Percentiles rank a stretch among this genome's conserved stretches.
These are phyloP conservation scores for Rhagonycha fulva DNA, from an alignment of 2,888 invertebrate genomes.

Conservation along the genomic window DNA sequence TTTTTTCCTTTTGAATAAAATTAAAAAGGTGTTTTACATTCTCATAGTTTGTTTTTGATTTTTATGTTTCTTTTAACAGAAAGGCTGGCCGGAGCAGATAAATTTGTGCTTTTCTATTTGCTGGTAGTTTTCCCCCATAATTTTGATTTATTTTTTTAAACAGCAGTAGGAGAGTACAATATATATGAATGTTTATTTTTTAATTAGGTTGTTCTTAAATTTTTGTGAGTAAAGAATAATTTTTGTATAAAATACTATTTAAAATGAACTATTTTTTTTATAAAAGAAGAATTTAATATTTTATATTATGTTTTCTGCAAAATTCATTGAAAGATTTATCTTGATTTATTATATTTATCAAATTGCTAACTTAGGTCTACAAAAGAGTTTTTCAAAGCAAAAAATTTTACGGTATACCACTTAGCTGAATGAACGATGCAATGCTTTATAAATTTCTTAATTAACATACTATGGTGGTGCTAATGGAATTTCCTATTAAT, in stretches of 20 bases:
- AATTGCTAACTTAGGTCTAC: background rate
- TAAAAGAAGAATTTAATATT: background rate
- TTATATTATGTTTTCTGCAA: background rate
- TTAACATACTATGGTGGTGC: constrained; percentile 4
- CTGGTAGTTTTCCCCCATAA: no score
- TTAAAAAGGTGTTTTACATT: no score
- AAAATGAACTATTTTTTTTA: background rate
- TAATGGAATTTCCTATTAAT: constrained; percentile 28
- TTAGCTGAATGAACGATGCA: background rate
- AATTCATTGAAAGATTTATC: background rate
- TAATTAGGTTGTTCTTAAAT: background rate
- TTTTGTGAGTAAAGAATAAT: no score
- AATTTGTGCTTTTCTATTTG: no score
- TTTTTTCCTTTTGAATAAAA: no score
- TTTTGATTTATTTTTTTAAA: no score
- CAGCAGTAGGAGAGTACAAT: no score
- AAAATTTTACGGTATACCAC: background rate
- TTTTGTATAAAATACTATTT: no score
- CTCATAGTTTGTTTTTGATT: no score
- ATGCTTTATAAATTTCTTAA: background rate
- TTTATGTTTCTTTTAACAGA: no score
- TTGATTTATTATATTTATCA: background rate
- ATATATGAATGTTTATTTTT: no score
- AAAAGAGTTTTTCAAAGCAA: background rate
- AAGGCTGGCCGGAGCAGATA: no score